phyloP scores from a whole-genome alignment of 2,797 vertebrate species.

The Trachops cirrhosus region DNA sequence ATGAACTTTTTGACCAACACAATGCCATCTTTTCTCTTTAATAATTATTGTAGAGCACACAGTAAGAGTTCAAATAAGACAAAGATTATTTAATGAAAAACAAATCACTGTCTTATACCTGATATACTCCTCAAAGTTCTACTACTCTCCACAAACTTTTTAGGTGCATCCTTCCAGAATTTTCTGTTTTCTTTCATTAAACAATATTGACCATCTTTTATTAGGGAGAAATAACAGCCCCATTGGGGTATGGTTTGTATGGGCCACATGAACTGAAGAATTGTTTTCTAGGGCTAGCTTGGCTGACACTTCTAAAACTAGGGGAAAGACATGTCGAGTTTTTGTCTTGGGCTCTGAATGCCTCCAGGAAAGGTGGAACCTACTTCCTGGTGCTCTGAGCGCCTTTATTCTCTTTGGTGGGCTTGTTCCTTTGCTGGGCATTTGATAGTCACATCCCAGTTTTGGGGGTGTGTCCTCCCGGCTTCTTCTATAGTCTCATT shows the following conservation, averaged over 20 bases:
- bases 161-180: neutral
- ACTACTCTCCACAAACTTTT: neutral
- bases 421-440: neutral
- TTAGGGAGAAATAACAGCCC: neutral
- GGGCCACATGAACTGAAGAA: neutral
- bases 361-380: neutral
- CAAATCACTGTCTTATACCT: neutral
- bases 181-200: conserved; percentile 4
- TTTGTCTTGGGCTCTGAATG: neutral
- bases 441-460: neutral
- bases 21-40: neutral
- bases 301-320: neutral
- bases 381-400: neutral
- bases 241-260: neutral
- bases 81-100: neutral
- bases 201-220: neutral
- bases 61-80: neutral
- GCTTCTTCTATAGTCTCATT: neutral
- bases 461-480: neutral
- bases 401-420: neutral
- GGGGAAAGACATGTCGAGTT: neutral
- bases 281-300: neutral
- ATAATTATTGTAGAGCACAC: neutral
- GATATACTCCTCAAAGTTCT: neutral
- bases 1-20: neutral